Evolutionary conservation across 2,797 vertebrate genomes (phyloP), one percentile per base, ranked within the genome.

Genomic region (Hoplostethus atlanticus): DNA sequence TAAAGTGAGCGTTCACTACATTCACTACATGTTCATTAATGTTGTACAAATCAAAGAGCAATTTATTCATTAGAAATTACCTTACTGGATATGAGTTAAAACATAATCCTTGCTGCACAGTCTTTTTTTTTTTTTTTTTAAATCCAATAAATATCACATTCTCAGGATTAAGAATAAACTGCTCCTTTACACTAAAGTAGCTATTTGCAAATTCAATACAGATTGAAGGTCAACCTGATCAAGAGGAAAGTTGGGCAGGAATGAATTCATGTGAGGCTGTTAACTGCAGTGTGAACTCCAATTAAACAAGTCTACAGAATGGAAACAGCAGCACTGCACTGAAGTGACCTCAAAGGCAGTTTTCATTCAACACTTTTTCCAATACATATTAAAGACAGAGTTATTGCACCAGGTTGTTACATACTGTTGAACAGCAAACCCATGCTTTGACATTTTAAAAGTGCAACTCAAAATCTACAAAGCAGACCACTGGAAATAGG

Each of bases 201-300:
- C 53, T 50, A n/a, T 42, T 68, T 55, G 25, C 67, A 28, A 76
- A 17, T 36, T 76, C 52, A 71, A 73, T 40, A 61, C 51, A 80
- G 62, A 67, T 12, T 81, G 71, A 90, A 89, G 79, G 87, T 88
- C 83, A 85, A 38, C 53, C 75, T 82, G 72, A 90, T 91, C 84
- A 77, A 75, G 68, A 85, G 69, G 57, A 71, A 82, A 80, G 71
- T 72, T 56, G 44, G 68, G 59, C 42, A 67, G 62, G 70, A 84
- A 88, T 77, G 67, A 81, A 89, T 87, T 89, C 38, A 78, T 66
- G 54, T 73, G 75, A 83, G 40, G 71, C 71, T 75, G 76, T 77
- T 86, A 73, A 77, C 73, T 80, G 71, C 56, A 52, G n/a, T 79
- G 50, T 85, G 72, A 79, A 76, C 80, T 80, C 38, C 84, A 84